A percentile compares a stretch with the other conserved stretches of the same genome.
Evolutionary conservation across 1,140 invertebrate genomes (phyloP).

Genomic region (Drosophila eugracilis): DNA sequence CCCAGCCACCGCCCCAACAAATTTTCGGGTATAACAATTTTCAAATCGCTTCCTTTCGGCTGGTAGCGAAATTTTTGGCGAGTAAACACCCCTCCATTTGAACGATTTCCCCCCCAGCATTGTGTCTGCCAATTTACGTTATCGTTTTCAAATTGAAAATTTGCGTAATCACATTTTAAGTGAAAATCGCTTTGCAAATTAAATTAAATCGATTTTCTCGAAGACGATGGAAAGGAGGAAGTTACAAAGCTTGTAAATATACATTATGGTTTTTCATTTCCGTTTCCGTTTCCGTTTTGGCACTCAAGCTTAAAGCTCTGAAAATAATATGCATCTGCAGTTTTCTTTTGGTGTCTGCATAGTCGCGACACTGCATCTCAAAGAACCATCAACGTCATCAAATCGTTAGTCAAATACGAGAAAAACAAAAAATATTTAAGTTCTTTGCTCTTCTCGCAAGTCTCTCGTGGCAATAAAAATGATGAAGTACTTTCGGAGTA

Average conservation of each 20-base stretch:
- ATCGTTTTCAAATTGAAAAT: conserved; percentile 82
- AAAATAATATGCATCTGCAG: conserved; percentile 29
- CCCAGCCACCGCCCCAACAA: not conserved
- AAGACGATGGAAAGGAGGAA: conserved; percentile 36
- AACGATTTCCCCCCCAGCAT: conserved; percentile 1
- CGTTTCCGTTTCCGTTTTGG: conserved; percentile 62
- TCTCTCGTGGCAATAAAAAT: conserved; percentile 73
- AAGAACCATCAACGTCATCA: conserved; percentile 75
- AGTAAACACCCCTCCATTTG: not conserved
- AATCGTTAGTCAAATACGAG: conserved; percentile 76
- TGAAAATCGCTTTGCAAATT: conserved; percentile 78
- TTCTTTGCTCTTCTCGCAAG: conserved; percentile 40
- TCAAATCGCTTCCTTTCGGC: conserved; percentile 47
- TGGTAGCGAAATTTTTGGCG: conserved; percentile 9
- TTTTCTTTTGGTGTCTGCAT: conserved; percentile 34
- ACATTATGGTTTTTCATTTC: conserved; percentile 73
- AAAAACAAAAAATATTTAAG: conserved; percentile 35
- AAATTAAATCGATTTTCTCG: conserved; percentile 80
- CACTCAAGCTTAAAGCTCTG: conserved; percentile 20
- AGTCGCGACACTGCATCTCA: conserved; percentile 53
- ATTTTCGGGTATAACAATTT: conserved; percentile 46
- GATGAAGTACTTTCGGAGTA: conserved; percentile 67
- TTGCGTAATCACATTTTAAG: conserved; percentile 82
- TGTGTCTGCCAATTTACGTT: conserved; percentile 70
- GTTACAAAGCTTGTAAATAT: conserved; percentile 59